Evolutionary conservation across 2,797 vertebrate species (phyloP).

Genomic region (Scarus forsteni): DNA sequence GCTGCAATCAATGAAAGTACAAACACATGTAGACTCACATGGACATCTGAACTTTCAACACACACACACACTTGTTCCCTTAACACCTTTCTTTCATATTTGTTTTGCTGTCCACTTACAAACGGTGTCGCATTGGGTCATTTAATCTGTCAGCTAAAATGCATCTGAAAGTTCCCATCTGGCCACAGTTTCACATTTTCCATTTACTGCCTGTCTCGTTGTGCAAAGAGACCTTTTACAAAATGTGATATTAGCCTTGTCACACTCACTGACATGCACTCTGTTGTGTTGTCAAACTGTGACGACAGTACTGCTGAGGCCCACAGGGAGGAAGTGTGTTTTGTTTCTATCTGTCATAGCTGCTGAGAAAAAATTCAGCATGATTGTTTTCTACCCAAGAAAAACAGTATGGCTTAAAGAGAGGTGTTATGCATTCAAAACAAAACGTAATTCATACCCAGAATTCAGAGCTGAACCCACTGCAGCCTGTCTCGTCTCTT

Average conservation of each 20-base stretch:
- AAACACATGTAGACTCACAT: not conserved
- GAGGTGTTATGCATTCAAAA: not conserved
- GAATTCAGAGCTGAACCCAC: not conserved
- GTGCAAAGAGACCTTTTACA: constrained; percentile 34
- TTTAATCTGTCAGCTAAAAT: constrained; percentile 12
- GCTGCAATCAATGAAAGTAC: not conserved
- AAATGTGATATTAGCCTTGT: constrained; percentile 29
- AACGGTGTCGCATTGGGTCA: not conserved
- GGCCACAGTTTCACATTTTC: constrained; percentile 25
- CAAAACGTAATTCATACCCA: not conserved
- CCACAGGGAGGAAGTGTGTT: not conserved
- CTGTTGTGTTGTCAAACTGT: constrained; percentile 16
- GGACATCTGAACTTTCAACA: not conserved
- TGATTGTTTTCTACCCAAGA: constrained; percentile 6
- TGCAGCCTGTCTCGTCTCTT: not conserved
- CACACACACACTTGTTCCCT: not conserved
- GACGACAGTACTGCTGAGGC: not conserved
- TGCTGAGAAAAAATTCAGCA: not conserved
- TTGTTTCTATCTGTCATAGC: constrained; percentile 8
- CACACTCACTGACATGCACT: constrained; percentile 12
- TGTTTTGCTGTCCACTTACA: constrained; percentile 7
- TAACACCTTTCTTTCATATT: constrained; percentile 8
- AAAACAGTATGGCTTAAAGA: not conserved
- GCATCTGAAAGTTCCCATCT: constrained; percentile 27
- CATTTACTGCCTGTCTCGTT: constrained; percentile 29